Base-by-base conservation (phyloP, 1,140 invertebrate genomes). In the Leptinotarsa lineolata region DNA sequence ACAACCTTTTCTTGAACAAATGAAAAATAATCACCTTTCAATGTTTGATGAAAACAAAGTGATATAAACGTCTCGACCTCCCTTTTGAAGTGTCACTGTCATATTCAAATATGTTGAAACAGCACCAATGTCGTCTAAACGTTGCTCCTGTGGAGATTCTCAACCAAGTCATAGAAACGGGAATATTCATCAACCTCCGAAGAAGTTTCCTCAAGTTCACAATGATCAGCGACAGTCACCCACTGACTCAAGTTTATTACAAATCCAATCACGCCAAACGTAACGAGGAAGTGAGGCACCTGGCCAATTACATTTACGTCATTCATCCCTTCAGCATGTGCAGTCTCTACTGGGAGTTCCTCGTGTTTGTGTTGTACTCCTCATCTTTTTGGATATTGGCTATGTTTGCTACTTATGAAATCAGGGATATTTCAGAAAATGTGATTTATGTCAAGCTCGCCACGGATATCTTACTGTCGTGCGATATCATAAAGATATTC, bases 171-270 rank as follows among this genome's bases (percentile, higher is more conserved):
- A 76, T 79, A 46, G 67, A 78, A 20, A 68, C 64, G 22, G 78
- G 78, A 8, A 64, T 68, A n/a, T 74, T 74, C 48, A 77, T 79
- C 12, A 48, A 73, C 20, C 18, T 71, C 39, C 68, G 78, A 20
- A 70, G 78, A 74, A 70, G 44, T 46, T 22, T 79, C 30, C 65
- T 44, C 20, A 15, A 61, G 3, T 60, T 46, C 18, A 71, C 66
- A 21, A 78, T 78, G 72, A 73, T 79, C 15, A 77, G 73, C 54
- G 46, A 69, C 8, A 68, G 45, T 18, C 76, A 79, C 73, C 74
- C 77, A 12, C 18, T 54, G 4, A 77, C 75, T 15, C 72, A 72
- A 58, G 73, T 46, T 30, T 68, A 71, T 39, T 70, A 77, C 48
- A 74, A 72, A 72, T 79, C 78, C 4, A 72, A 39, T n/a, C 48